These are phyloP conservation scores for Vidua macroura DNA, from an alignment of 2,113 vertebrate species.

Conservation along the genomic window DNA sequence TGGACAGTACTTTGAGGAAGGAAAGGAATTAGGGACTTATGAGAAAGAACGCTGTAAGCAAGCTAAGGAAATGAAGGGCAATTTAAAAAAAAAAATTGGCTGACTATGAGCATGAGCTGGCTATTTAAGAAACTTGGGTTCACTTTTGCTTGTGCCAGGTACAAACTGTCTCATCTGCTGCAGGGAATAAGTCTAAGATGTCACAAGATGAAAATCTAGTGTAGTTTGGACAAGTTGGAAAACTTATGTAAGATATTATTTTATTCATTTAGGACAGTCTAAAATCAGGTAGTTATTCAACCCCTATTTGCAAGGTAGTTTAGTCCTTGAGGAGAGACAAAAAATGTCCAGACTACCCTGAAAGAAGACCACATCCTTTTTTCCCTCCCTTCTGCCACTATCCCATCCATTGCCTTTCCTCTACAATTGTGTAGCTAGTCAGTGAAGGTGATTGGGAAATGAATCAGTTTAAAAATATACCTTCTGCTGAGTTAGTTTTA, in stretches of 20 bases:
- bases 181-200: background rate
- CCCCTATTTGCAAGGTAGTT: background rate
- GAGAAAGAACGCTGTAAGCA: background rate
- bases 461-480: slow-evolving; percentile 25
- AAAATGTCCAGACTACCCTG: background rate
- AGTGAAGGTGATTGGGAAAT: slow-evolving; percentile 3
- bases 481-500: slow-evolving; percentile 21
- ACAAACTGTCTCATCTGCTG: background rate
- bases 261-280: background rate
- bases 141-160: background rate
- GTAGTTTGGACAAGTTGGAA: background rate
- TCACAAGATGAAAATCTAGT: background rate
- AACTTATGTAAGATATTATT: background rate
- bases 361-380: background rate
- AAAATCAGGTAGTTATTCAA: background rate
- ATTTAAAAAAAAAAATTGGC: background rate
- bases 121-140: slow-evolving; percentile 7
- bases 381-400: background rate
- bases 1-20: background rate
- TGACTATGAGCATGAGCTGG: background rate
- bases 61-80: slow-evolving; percentile 2
- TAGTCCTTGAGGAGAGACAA: background rate
- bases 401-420: background rate
- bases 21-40: background rate
- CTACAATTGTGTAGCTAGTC: background rate